Evolutionary conservation across 30 jellyfish, hydroid and myxozoan genomes (phyloP).

Genomic region (Turritopsis rubra): DNA sequence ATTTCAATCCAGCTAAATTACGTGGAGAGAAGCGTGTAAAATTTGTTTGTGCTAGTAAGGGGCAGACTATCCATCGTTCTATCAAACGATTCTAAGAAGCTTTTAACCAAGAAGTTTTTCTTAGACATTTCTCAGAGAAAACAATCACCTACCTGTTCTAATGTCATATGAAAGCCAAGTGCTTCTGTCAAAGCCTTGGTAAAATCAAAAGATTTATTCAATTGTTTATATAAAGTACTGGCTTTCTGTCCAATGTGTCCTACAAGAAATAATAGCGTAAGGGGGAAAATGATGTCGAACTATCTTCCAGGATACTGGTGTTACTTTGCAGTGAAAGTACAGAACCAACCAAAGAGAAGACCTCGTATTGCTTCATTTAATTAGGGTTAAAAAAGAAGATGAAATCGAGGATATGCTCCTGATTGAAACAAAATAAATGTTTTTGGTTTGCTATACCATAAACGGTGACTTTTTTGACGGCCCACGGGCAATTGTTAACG

Average conservation of each 20-base stretch:
- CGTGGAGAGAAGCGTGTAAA: no score
- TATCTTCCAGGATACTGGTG: background rate
- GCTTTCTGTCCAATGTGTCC: background rate
- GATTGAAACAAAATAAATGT: background rate
- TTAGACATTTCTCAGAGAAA: no score
- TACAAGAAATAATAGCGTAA: no score
- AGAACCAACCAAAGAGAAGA: background rate
- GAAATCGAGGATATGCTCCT: no score
- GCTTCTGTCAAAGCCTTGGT: background rate
- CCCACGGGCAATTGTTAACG: constrained; percentile 4
- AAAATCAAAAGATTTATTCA: background rate
- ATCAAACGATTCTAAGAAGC: background rate
- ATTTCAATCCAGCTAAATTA: background rate
- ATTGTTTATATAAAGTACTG: background rate
- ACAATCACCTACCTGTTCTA: background rate
- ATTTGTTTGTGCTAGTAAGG: no score
- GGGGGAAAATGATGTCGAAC: no score
- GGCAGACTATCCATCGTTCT: no score
- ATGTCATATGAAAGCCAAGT: background rate
- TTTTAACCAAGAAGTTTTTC: background rate
- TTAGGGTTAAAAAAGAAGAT: background rate
- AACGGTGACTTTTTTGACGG: background rate
- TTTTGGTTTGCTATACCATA: background rate
- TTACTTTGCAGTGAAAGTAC: background rate
- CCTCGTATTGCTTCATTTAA: no score